Percentiles rank a stretch among this genome's conserved stretches.
Conservation (phyloP, 2,888 invertebrate species). For the Megalurothrips usitatus region DNA sequence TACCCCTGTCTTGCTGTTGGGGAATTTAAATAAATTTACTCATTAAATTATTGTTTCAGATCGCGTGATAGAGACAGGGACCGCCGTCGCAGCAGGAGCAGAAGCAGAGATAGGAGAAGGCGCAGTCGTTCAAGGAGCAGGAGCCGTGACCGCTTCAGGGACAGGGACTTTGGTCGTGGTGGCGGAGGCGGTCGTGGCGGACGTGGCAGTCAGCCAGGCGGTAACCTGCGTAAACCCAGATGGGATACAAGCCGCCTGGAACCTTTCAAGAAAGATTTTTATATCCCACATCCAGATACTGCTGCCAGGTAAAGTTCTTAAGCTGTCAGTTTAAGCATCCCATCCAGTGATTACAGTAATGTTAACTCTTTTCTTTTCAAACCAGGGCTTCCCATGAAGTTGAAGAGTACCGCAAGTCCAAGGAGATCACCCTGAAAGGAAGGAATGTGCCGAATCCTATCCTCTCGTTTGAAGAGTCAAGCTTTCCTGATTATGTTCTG, state of each 20-base stretch:
- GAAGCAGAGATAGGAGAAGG: neutral
- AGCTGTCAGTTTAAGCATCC: neutral
- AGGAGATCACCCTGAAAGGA: conserved; percentile 86
- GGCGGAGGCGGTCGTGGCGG: conserved; percentile 45
- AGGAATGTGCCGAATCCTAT: conserved; percentile 80
- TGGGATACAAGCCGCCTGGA: conserved; percentile 80
- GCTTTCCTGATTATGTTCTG: conserved; percentile 78
- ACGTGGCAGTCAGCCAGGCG: conserved; percentile 44
- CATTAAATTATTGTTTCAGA: neutral
- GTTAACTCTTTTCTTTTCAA: neutral
- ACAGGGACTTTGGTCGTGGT: conserved; percentile 34
- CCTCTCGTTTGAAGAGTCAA: conserved; percentile 83
- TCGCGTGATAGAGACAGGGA: neutral
- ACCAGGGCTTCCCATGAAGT: conserved; percentile 58
- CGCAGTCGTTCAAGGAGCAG: conserved; percentile 15
- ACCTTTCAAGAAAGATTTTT: conserved; percentile 92
- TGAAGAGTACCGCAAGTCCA: conserved; percentile 69
- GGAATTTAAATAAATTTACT: neutral
- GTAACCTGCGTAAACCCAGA: conserved; percentile 73
- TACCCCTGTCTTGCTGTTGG: neutral
- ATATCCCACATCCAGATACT: conserved; percentile 75
- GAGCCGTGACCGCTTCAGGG: conserved; percentile 31
- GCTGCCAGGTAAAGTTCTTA: conserved; percentile 44
- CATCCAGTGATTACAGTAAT: neutral
- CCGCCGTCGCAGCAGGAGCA: neutral